phyloP scores from a whole-genome alignment of 1,140 invertebrate genomes.

The Leptinotarsa lineolata region DNA sequence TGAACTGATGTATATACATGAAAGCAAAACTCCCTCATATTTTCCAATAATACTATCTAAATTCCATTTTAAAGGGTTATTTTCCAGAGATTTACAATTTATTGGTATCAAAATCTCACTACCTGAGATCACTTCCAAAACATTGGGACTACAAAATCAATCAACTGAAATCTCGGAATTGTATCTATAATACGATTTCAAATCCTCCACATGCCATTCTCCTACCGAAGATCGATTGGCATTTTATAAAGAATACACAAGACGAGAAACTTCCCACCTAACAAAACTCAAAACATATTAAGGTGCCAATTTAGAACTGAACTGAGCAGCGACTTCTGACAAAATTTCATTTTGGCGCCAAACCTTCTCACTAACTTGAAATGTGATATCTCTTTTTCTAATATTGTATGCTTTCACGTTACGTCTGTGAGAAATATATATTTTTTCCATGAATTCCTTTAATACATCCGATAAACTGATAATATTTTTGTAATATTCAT shows the following conservation, averaged over 20 bases:
- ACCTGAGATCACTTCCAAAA: too few species aligned
- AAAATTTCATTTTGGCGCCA: slow-evolving; percentile 28
- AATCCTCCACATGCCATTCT: slow-evolving; percentile 28
- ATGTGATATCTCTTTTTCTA: slow-evolving; percentile 16
- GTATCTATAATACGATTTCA: slow-evolving; percentile 20
- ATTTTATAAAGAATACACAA: slow-evolving; percentile 26
- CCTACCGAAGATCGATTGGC: not conserved
- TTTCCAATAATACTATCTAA: too few species aligned
- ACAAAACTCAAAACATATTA: slow-evolving; percentile 22
- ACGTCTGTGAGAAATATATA: slow-evolving; percentile 14
- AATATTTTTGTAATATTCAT: not conserved
- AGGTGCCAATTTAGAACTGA: slow-evolving; percentile 25
- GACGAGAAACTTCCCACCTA: not conserved
- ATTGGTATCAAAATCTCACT: too few species aligned
- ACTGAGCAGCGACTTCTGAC: slow-evolving; percentile 25
- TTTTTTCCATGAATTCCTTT: not conserved
- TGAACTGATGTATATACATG: too few species aligned
- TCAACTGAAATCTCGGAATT: too few species aligned
- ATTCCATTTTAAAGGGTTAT: too few species aligned
- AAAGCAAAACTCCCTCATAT: too few species aligned
- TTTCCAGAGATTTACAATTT: too few species aligned
- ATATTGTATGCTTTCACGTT: slow-evolving; percentile 26
- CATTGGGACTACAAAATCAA: too few species aligned
- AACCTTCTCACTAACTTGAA: slow-evolving; percentile 10
- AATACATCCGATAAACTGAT: not conserved